phyloP scores from a whole-genome alignment of 2,888 invertebrate genomes.

The Heliothis peltigera region DNA sequence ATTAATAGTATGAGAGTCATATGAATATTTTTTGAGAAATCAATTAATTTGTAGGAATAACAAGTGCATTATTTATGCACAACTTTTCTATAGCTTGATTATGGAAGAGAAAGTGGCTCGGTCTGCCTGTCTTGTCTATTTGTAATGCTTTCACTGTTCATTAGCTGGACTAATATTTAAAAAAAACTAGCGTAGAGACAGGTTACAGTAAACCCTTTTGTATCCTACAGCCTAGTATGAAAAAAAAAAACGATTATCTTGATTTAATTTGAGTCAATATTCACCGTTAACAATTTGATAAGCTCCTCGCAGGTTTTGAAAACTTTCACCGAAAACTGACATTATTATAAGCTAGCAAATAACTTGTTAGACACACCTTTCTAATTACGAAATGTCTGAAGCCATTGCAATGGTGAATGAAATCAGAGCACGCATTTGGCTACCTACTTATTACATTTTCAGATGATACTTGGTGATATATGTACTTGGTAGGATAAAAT shows the following conservation, averaged over 20 bases:
- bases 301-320: background rate
- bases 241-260: background rate
- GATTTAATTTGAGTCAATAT: background rate
- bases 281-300: background rate
- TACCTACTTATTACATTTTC: conserved; percentile 1
- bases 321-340: background rate
- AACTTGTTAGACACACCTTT: conserved; percentile 23
- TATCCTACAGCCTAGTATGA: too few species aligned
- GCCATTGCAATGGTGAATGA: conserved; percentile 9
- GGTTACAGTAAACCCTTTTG: too few species aligned
- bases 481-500: background rate
- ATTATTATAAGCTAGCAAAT: conserved; percentile 1
- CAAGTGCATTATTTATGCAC: background rate
- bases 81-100: background rate
- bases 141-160: background rate
- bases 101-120: background rate
- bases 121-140: background rate
- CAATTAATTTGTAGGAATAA: too few species aligned
- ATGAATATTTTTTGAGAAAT: too few species aligned
- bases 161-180: background rate
- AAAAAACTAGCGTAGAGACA: background rate
- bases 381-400: conserved; percentile 31
- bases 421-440: conserved; percentile 19
- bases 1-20: too few species aligned
- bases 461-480: background rate